Percentiles rank a stretch among this genome's conserved stretches.
These are phyloP conservation scores for Pelosia muscerda DNA, from an alignment of 2,888 invertebrate species.

Conservation along the genomic window DNA sequence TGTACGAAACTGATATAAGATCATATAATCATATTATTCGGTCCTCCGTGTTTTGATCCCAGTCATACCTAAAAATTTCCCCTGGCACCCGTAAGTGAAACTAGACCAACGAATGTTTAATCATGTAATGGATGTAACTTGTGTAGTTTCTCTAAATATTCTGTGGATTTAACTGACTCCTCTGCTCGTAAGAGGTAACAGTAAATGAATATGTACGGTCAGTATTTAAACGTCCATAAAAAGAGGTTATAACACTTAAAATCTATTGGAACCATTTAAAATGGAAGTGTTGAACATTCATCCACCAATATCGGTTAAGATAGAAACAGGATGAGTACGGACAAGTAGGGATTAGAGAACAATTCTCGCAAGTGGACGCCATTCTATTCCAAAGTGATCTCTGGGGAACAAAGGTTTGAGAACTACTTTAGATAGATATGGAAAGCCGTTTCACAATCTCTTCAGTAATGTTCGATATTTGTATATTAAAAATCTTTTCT, in stretches of 20 bases:
- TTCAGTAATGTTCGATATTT: background rate
- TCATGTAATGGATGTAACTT: background rate
- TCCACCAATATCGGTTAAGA: constrained; percentile 22
- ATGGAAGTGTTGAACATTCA: no score
- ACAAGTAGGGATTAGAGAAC: constrained; percentile 19
- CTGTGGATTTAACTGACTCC: no score
- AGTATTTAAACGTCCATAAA: background rate
- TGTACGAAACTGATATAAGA: no score
- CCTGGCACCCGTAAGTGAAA: background rate
- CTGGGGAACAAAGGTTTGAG: constrained; percentile 9
- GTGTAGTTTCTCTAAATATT: no score
- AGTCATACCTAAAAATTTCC: background rate
- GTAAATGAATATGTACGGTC: background rate
- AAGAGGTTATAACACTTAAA: background rate
- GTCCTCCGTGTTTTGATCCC: no score
- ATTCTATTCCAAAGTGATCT: constrained; percentile 18
- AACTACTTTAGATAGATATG: constrained; percentile 25
- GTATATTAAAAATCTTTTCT: background rate
- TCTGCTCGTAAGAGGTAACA: background rate
- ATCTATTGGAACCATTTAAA: background rate
- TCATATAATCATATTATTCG: no score
- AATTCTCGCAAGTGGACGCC: constrained; percentile 21
- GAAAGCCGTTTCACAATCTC: background rate
- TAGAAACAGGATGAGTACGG: constrained; percentile 2
- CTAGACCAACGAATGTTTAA: background rate